Conservation (phyloP, 2,113 vertebrate genomes). For the Phyllopteryx taeniolatus region DNA sequence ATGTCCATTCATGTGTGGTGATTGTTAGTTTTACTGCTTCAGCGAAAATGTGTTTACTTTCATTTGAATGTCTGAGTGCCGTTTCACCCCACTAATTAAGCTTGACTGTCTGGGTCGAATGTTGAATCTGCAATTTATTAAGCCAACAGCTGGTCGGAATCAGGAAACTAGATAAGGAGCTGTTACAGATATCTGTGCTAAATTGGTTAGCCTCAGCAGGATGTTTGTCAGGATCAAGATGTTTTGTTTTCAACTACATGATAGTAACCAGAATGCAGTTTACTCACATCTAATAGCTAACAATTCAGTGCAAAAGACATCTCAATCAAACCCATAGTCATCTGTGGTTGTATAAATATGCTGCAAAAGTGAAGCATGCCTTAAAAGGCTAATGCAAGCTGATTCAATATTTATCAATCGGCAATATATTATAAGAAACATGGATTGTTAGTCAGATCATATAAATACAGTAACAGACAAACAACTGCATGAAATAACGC, state of each 20-base stretch:
- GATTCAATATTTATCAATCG: constrained; percentile 45
- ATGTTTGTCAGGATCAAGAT: constrained; percentile 30
- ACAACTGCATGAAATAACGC: constrained; percentile 14
- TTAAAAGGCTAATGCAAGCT: constrained; percentile 3
- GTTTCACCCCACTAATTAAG: constrained; percentile 49
- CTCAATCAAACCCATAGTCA: neutral
- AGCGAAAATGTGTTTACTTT: constrained; percentile 32
- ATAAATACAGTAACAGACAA: constrained; percentile 14
- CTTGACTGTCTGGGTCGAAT: constrained; percentile 34
- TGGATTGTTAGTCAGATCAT: constrained; percentile 23
- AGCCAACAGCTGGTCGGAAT: constrained; percentile 39
- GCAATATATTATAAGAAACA: constrained; percentile 55
- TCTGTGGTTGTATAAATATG: neutral
- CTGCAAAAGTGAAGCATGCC: neutral
- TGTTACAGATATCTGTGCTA: constrained; percentile 32
- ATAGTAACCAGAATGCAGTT: constrained; percentile 13
- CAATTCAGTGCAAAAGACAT: neutral
- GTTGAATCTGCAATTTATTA: constrained; percentile 42
- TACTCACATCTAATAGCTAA: constrained; percentile 6
- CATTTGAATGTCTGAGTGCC: constrained; percentile 30
- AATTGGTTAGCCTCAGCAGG: constrained; percentile 35
- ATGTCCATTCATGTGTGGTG: constrained; percentile 26
- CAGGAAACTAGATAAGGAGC: constrained; percentile 56
- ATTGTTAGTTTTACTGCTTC: constrained; percentile 33
- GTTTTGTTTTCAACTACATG: constrained; percentile 13